Conservation (phyloP, 2,113 vertebrate species). For the Prinia subflava region DNA sequence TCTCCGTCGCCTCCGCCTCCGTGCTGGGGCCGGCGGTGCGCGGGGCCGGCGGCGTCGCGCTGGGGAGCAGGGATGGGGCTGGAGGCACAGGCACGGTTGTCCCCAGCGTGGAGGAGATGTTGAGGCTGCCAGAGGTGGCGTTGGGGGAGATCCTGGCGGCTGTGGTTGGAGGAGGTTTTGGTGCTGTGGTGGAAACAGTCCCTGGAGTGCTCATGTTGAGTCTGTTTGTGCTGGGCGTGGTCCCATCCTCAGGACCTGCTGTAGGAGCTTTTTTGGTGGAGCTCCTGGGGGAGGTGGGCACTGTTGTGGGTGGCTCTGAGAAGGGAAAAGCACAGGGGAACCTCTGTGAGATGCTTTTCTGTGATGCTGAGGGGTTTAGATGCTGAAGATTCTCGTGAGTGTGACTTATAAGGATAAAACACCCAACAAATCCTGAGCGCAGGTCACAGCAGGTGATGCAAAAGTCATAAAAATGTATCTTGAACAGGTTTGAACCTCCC, state of each 20-base stretch:
- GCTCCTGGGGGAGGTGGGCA: constrained; percentile 15
- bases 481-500: no score
- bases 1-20: not conserved
- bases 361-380: not conserved
- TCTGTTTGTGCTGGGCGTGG: not conserved
- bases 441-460: not conserved
- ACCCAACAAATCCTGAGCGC: accelerated
- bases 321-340: not conserved
- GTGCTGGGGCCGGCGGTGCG: not conserved
- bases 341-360: not conserved
- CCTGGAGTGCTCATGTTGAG: constrained; percentile 50
- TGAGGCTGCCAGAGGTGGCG: constrained; percentile 35
- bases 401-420: not conserved
- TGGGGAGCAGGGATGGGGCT: constrained; percentile 35
- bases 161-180: constrained; percentile 21
- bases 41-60: not conserved
- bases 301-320: constrained; percentile 40
- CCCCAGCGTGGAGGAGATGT: constrained; percentile 43
- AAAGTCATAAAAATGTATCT: not conserved
- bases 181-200: not conserved
- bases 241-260: constrained; percentile 16
- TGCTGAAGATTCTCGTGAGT: accelerated
- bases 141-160: constrained; percentile 25
- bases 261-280: constrained; percentile 52
- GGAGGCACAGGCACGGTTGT: not conserved